phyloP scores from a whole-genome alignment of 2,888 invertebrate species.

The Rhamnusium bicolor region DNA sequence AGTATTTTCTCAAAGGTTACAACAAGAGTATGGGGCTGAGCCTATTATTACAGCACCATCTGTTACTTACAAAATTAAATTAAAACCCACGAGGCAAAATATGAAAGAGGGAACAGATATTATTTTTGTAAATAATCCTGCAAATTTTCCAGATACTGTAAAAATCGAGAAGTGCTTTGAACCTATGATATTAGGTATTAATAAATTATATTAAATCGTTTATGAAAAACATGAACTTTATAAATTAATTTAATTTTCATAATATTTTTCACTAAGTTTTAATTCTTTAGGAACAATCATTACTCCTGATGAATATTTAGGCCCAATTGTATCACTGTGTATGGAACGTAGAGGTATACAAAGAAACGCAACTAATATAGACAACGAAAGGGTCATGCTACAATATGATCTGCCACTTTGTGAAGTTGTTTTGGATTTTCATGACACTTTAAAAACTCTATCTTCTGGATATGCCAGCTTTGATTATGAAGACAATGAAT shows the following conservation, averaged over 20 bases:
- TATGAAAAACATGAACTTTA: too few species aligned
- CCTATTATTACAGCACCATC: slow-evolving; percentile 89
- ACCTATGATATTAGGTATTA: slow-evolving; percentile 88
- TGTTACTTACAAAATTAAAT: slow-evolving; percentile 87
- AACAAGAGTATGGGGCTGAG: slow-evolving; percentile 88
- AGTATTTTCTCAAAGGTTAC: slow-evolving; percentile 88
- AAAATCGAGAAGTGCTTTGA: slow-evolving; percentile 86
- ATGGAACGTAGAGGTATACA: slow-evolving; percentile 83
- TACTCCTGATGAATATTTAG: slow-evolving; percentile 84
- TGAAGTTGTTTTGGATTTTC: slow-evolving; percentile 96
- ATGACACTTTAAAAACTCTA: slow-evolving; percentile 90
- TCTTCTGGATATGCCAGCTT: slow-evolving; percentile 97
- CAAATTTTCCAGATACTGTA: slow-evolving; percentile 78
- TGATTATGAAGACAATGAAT: slow-evolving; percentile 93
- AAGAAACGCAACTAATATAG: slow-evolving; percentile 83
- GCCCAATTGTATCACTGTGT: slow-evolving; percentile 81
- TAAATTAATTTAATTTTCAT: too few species aligned
- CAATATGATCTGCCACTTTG: slow-evolving; percentile 90
- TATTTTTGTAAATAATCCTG: slow-evolving; percentile 83
- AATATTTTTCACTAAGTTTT: too few species aligned
- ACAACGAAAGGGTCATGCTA: slow-evolving; percentile 86
- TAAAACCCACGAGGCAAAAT: slow-evolving; percentile 82
- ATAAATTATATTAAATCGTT: too few species aligned
- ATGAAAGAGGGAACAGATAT: slow-evolving; percentile 76
- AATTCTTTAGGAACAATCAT: slow-evolving; percentile 84